A percentile compares a stretch with the other conserved stretches of the same genome.
Evolutionary conservation across 2,797 vertebrate species (phyloP).

Genomic region (Pseudochirops corinnae): DNA sequence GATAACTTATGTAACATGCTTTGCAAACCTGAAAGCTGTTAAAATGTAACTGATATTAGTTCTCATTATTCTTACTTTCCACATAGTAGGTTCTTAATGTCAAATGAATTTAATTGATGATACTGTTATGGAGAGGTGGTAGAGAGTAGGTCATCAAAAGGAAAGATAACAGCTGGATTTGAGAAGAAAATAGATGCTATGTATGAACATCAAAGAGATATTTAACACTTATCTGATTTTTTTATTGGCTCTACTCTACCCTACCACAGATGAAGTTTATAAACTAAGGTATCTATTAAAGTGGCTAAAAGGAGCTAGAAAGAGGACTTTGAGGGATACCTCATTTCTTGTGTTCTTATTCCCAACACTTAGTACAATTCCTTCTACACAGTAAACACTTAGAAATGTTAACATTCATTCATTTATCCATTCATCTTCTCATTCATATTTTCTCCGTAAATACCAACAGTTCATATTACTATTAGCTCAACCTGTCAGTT

Average conservation of each 20-base stretch:
- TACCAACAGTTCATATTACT: not conserved
- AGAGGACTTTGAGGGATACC: not conserved
- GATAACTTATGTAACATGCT: not conserved
- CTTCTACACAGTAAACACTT: not conserved
- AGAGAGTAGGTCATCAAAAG: not conserved
- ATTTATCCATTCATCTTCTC: not conserved
- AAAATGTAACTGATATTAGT: not conserved
- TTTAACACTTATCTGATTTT: accelerated
- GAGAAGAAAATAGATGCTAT: not conserved
- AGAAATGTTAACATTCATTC: not conserved
- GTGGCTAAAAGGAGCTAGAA: not conserved
- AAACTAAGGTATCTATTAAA: not conserved
- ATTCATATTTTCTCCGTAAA: not conserved
- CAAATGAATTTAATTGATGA: not conserved
- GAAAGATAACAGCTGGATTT: not conserved
- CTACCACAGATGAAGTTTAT: not conserved
- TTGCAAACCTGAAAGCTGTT: not conserved
- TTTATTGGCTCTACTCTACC: not conserved
- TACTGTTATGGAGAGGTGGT: not conserved
- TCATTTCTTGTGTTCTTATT: not conserved
- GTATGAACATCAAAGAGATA: not conserved
- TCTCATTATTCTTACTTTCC: not conserved
- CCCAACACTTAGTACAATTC: not conserved
- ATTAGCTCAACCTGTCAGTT: not conserved
- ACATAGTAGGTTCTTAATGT: not conserved